Conservation (phyloP, 2,888 invertebrate species). For the Lutraria lutraria region DNA sequence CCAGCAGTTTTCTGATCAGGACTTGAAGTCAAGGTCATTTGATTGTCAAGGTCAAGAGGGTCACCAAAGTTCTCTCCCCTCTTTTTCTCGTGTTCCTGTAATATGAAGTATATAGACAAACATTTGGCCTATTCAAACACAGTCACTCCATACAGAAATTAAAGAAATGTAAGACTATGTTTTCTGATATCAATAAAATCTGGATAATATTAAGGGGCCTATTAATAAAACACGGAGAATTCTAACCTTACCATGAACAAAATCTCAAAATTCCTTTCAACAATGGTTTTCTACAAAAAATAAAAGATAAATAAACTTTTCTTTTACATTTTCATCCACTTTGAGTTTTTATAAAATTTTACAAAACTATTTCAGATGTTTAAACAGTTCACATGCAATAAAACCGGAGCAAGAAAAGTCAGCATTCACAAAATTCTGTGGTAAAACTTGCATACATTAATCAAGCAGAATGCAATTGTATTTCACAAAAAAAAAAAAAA, state of each 20-base stretch:
- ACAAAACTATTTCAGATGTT: too few species aligned
- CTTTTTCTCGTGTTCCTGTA: constrained; percentile 78
- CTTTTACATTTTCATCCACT: background rate
- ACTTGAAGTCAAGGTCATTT: constrained; percentile 55
- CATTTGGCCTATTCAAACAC: background rate
- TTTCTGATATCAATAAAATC: background rate
- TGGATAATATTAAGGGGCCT: background rate
- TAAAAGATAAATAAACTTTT: background rate
- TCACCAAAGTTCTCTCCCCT: constrained; percentile 71
- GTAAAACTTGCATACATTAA: too few species aligned
- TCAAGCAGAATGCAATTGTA: too few species aligned
- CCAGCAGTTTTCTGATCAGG: constrained; percentile 52
- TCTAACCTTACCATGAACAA: background rate
- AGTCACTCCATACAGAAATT: background rate
- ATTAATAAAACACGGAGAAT: background rate
- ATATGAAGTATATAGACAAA: background rate
- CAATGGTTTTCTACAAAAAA: background rate
- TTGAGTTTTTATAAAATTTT: too few species aligned
- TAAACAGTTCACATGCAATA: background rate
- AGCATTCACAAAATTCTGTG: too few species aligned
- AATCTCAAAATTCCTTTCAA: background rate
- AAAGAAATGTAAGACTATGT: background rate
- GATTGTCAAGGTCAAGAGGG: constrained; percentile 79
- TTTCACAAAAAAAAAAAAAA: background rate
- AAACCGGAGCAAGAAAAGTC: background rate